Conservation (phyloP, 2,797 vertebrate species). For the Alosa sapidissima region DNA sequence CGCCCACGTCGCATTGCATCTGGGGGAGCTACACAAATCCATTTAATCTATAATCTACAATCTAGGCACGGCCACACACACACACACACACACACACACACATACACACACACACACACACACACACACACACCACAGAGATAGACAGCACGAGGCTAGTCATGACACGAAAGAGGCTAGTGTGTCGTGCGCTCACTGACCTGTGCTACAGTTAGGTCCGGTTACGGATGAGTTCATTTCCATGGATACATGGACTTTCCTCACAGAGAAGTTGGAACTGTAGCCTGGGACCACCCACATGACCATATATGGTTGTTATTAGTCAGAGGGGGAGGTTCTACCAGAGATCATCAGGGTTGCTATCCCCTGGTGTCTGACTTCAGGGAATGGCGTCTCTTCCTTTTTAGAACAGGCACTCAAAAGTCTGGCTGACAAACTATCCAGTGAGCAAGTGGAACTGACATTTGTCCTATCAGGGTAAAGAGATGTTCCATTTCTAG, state of each 20-base stretch:
- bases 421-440: not conserved
- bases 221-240: constrained; percentile 48
- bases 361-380: not conserved
- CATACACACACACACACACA: constrained; percentile 50
- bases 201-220: constrained; percentile 54
- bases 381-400: not conserved
- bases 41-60: not conserved
- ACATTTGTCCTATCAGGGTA: not conserved
- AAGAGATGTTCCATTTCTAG: not conserved
- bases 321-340: constrained; percentile 48
- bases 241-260: constrained; percentile 47
- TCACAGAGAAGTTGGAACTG: constrained; percentile 46
- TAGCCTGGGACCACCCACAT: constrained; percentile 41
- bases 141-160: constrained; percentile 43
- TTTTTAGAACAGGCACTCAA: not conserved
- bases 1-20: constrained; percentile 5
- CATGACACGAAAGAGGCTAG: constrained; percentile 45
- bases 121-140: constrained; percentile 45
- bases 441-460: not conserved
- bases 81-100: constrained; percentile 47
- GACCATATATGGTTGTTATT: constrained; percentile 52
- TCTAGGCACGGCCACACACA: constrained; percentile 27
- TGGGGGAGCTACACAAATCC: not conserved
- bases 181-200: constrained; percentile 60
- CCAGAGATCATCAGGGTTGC: not conserved